Conservation (phyloP, 1,140 invertebrate species). For the Philotrypesis tridentata region DNA sequence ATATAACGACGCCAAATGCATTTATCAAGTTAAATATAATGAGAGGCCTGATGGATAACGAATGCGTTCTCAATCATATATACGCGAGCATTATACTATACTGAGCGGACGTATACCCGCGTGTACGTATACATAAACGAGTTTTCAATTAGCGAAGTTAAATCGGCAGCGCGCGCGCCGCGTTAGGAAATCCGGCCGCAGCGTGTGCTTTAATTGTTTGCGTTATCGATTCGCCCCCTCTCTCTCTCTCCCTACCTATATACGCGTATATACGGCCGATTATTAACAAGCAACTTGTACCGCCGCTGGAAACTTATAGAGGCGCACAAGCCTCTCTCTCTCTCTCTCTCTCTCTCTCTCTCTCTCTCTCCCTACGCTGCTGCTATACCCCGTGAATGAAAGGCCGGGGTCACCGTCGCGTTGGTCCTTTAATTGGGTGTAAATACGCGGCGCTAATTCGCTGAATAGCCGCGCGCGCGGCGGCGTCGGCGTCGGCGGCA, state of each 20-base stretch:
- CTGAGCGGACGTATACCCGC: too few relatives aligned
- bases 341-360: too few relatives aligned
- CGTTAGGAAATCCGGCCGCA: background rate
- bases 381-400: slow-evolving; percentile 27
- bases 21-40: background rate
- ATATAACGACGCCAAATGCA: background rate
- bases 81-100: background rate
- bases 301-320: slow-evolving; percentile 32
- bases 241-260: too few relatives aligned
- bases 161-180: background rate
- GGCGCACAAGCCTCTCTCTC: background rate
- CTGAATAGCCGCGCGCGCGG: slow-evolving; percentile 1
- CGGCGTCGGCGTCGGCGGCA: background rate
- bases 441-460: slow-evolving; percentile 23
- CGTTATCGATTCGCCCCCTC: slow-evolving; percentile 25
- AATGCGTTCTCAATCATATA: background rate
- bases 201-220: slow-evolving; percentile 32
- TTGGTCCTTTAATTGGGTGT: slow-evolving; percentile 36
- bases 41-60: slow-evolving; percentile 6
- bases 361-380: too few relatives aligned
- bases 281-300: slow-evolving; percentile 31
- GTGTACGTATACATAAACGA: background rate
- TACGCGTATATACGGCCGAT: too few relatives aligned
- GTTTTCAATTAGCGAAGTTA: slow-evolving; percentile 35
- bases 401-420: background rate